Percentiles rank a stretch among this genome's conserved stretches.
Conservation (phyloP, 2,888 invertebrate genomes). For the Tiphia femorata region DNA sequence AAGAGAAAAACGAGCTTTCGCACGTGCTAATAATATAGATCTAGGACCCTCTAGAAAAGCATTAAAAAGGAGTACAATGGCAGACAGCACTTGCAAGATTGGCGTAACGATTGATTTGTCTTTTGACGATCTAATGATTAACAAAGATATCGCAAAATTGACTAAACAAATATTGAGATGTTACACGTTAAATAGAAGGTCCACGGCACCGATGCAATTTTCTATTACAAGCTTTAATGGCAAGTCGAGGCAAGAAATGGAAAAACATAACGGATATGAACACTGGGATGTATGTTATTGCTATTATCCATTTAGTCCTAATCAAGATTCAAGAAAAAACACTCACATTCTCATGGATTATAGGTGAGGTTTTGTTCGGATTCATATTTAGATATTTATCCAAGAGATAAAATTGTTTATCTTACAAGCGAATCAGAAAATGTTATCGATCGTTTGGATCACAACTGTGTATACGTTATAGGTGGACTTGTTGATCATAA, state of each 20-base stretch:
- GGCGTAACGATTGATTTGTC: constrained; percentile 89
- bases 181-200: constrained; percentile 90
- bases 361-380: constrained; percentile 80
- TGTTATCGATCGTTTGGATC: constrained; percentile 80
- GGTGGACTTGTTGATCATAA: constrained; percentile 99
- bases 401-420: constrained; percentile 86
- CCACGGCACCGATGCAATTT: constrained; percentile 83
- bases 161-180: constrained; percentile 91
- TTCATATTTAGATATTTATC: constrained; percentile 79
- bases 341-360: constrained; percentile 29
- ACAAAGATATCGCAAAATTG: constrained; percentile 88
- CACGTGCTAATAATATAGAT: constrained; percentile 79
- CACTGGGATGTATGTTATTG: constrained; percentile 87
- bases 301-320: background rate
- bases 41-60: constrained; percentile 85
- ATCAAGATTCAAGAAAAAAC: background rate
- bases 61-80: constrained; percentile 81
- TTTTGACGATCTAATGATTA: constrained; percentile 92
- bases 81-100: constrained; percentile 77
- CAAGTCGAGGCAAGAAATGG: constrained; percentile 79
- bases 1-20: constrained; percentile 79
- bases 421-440: constrained; percentile 95
- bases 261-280: constrained; percentile 87
- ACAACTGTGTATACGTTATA: constrained; percentile 89
- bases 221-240: constrained; percentile 86